phyloP scores from a whole-genome alignment of 2,888 invertebrate species.

The Cataglyphis cursor region DNA sequence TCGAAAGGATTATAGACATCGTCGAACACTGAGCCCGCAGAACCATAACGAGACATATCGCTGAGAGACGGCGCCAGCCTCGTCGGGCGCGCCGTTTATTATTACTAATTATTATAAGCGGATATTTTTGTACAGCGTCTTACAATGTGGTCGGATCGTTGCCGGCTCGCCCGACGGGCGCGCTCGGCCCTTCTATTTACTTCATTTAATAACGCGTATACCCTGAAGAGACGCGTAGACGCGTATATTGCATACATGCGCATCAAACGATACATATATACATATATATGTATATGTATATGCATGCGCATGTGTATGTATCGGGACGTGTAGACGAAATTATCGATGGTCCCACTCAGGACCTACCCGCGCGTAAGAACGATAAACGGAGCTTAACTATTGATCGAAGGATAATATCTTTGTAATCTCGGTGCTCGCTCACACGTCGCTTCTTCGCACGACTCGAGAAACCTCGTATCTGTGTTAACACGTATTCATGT shows the following conservation, averaged over 20 bases:
- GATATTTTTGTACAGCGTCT: slow-evolving; percentile 86
- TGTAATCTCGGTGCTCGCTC: slow-evolving; percentile 52
- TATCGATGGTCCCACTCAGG: not conserved
- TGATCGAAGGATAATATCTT: slow-evolving; percentile 46
- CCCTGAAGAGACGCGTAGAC: slow-evolving; percentile 64
- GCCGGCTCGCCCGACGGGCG: slow-evolving; percentile 80
- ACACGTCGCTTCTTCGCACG: slow-evolving; percentile 63
- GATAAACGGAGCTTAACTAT: slow-evolving; percentile 52
- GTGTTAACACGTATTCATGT: slow-evolving; percentile 39
- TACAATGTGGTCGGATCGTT: slow-evolving; percentile 82
- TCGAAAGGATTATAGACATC: slow-evolving; percentile 35
- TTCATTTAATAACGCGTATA: slow-evolving; percentile 71
- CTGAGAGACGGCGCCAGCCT: slow-evolving; percentile 75
- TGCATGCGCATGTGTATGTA: not conserved
- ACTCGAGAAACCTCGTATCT: slow-evolving; percentile 43
- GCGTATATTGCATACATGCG: slow-evolving; percentile 13
- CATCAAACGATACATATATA: not conserved
- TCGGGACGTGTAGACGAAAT: slow-evolving; percentile 38
- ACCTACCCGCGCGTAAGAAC: slow-evolving; percentile 21
- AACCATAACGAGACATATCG: slow-evolving; percentile 84
- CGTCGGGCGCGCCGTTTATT: slow-evolving; percentile 80
- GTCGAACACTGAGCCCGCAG: slow-evolving; percentile 67
- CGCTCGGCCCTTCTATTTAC: slow-evolving; percentile 72
- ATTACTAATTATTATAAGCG: slow-evolving; percentile 81
- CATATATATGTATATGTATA: not conserved